Conservation (phyloP, 2,113 vertebrate species). For the Microcebus griseorufus region DNA sequence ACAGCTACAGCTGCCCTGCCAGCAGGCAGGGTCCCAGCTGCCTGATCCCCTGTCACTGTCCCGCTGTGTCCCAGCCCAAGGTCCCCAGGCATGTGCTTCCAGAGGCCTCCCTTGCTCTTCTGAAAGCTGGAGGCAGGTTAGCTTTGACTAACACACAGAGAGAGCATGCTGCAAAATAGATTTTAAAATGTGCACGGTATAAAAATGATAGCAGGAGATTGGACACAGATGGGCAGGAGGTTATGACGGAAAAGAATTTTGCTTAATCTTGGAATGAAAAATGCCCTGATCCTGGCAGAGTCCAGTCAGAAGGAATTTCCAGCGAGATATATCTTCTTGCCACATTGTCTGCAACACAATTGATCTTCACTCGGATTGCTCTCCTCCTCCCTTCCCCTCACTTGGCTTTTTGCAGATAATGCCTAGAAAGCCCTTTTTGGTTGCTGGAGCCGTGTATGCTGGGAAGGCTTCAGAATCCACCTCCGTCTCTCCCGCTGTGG, state of each 20-base stretch:
- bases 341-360: constrained; percentile 37
- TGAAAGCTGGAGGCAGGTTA: not conserved
- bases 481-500: rapidly evolving
- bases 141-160: not conserved
- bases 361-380: constrained; percentile 29
- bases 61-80: rapidly evolving
- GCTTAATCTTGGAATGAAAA: constrained; percentile 58
- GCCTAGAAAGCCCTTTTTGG: not conserved
- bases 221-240: constrained; percentile 28
- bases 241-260: not conserved
- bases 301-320: constrained; percentile 51
- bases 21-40: not conserved
- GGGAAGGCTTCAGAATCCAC: not conserved
- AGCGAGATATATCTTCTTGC: not conserved
- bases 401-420: not conserved
- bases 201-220: not conserved
- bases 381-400: not conserved
- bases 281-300: constrained; percentile 19
- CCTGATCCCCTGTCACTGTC: not conserved
- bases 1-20: not conserved
- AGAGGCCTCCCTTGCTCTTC: not conserved
- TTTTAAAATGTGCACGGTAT: not conserved
- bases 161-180: not conserved
- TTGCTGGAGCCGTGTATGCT: not conserved
- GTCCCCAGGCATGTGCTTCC: rapidly evolving